These are phyloP conservation scores for Macroramphosus scolopax DNA, from an alignment of 2,797 vertebrate genomes.

Conservation along the genomic window DNA sequence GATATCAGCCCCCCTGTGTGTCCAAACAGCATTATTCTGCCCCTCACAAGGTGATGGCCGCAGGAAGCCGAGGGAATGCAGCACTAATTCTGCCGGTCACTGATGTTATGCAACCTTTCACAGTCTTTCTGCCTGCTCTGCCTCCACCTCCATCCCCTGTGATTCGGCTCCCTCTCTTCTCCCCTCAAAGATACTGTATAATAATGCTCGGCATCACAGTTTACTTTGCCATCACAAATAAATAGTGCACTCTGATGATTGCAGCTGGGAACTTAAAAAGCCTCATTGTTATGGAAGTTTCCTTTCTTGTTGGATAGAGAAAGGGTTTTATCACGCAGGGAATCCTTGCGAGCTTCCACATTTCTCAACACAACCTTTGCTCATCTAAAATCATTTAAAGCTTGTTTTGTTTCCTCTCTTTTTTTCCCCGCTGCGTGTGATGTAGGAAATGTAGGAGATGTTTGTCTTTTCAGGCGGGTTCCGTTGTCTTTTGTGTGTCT, in stretches of 20 bases:
- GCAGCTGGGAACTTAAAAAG: conserved; percentile 27
- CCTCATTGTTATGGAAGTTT: conserved; percentile 3
- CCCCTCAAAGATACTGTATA: conserved; percentile 33
- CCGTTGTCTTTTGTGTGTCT: conserved; percentile 76
- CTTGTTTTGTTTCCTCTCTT: conserved; percentile 57
- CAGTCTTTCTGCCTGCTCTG: conserved; percentile 14
- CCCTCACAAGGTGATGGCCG: no score
- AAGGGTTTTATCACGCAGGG: conserved; percentile 33
- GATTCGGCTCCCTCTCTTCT: conserved; percentile 23
- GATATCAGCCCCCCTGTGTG: conserved; percentile 23
- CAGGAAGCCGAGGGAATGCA: no score
- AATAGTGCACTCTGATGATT: conserved; percentile 32
- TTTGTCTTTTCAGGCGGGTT: conserved; percentile 75
- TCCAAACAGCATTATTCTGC: no score
- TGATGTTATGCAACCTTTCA: conserved; percentile 36
- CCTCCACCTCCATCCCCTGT: conserved; percentile 17
- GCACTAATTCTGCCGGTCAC: conserved; percentile 48
- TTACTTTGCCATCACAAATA: conserved; percentile 33
- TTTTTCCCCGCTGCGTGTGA: conserved; percentile 46
- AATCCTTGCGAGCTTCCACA: conserved; percentile 28
- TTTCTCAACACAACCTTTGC: conserved; percentile 35
- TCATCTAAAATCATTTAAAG: conserved; percentile 66
- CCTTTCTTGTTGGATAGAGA: conserved; percentile 18
- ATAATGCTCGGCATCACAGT: conserved; percentile 45
- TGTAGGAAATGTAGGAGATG: conserved; percentile 78